Base-by-base conservation (phyloP, 2,113 vertebrate genomes). In the Otocyon megalotis region DNA sequence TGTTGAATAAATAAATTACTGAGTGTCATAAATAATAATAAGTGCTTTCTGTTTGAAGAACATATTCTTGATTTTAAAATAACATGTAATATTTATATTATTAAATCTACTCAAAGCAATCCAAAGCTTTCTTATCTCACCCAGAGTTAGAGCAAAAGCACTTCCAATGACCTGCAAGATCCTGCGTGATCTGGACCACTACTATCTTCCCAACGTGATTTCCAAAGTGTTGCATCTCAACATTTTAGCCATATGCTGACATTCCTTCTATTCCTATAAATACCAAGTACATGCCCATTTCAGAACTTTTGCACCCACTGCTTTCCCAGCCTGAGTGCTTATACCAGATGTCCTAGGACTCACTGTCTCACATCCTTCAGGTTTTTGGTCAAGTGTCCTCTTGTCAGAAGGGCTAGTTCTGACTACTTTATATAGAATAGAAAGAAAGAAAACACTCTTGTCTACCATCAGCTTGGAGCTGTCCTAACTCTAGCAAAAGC, bases 11-110 rank as follows among this genome's bases (percentile, higher is more conserved):
- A 74, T 56, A 63, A 43, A 63, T 56, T 37, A 80, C 43, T 79
- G 11, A 67, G 74, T 48, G 16, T 58, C 32, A 79, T 30, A 67
- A 84, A 28, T 62, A 95, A 87, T 63, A 43, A 56, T n/a, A 88
- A 32, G 63, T 77, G 50, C 50, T 82, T 81, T 82, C 65, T 82
- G 20, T 88, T 58, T 88, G 30, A 81, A 24, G 76, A 82, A 3
- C 84, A 32, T 43, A 74, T 65, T 65, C 15, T 88, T 88, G n/a
- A 79, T 30, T 94, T 62, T 62, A 71, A 93, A 90, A 71, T 43
- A 93, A 56, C 14, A 4, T 19, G 4, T 56, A 15, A 48, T 63
- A 56, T 94, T 79, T 50, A 80, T 32, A 15, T 30, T 28, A 63
- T n/a, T 90, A 72, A 90, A 26, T 37, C 7, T 77, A 67, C 28